Conservation (phyloP, 2,888 invertebrate species). For the Agrochola litura region DNA sequence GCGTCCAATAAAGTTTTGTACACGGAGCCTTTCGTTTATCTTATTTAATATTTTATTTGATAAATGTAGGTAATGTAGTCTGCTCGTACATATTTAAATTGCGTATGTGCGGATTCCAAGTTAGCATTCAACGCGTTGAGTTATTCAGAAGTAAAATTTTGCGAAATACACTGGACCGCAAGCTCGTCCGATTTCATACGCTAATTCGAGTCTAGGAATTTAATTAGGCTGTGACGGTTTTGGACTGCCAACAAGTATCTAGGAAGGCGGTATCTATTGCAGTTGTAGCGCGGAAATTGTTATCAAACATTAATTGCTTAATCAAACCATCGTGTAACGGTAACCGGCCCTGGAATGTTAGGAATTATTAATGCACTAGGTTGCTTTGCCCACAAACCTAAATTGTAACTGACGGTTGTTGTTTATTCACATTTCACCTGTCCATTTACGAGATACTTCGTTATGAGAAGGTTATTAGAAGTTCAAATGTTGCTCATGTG, state of each 20-base stretch:
- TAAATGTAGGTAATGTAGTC: constrained; percentile 57
- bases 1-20: constrained; percentile 52
- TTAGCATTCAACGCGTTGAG: constrained; percentile 39
- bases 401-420: constrained; percentile 51
- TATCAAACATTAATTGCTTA: constrained; percentile 50
- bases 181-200: constrained; percentile 12
- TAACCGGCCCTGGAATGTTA: constrained; percentile 30
- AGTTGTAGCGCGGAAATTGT: constrained; percentile 24
- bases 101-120: constrained; percentile 27
- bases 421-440: constrained; percentile 45
- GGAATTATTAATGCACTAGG: constrained; percentile 58
- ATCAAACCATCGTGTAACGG: constrained; percentile 28
- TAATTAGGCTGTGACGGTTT: constrained; percentile 4
- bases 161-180: constrained; percentile 8
- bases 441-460: constrained; percentile 39
- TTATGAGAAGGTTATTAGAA: constrained; percentile 39
- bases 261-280: constrained; percentile 7
- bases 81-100: constrained; percentile 44
- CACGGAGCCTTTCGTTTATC: constrained; percentile 48
- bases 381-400: constrained; percentile 43
- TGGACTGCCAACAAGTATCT: background rate
- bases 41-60: constrained; percentile 62
- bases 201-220: constrained; percentile 23
- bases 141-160: constrained; percentile 39
- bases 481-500: constrained; percentile 22